phyloP scores from a whole-genome alignment of 1,140 invertebrate genomes.

The Eumeta japonica region DNA sequence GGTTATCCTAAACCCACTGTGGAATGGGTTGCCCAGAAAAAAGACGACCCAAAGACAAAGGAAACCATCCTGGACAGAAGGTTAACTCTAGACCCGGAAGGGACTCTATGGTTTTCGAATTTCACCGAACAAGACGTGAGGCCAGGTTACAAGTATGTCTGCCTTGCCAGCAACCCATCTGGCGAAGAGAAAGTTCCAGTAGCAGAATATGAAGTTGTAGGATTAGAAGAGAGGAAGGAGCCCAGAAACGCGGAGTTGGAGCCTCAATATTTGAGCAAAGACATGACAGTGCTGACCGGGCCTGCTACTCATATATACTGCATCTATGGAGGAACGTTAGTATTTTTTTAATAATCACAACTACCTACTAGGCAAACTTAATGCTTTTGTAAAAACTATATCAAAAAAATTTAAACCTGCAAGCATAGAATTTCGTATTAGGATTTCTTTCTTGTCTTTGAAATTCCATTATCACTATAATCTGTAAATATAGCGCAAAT shows the following conservation, averaged over 20 bases:
- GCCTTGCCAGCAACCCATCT: constrained; percentile 25
- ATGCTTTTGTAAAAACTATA: too few species aligned
- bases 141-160: constrained; percentile 30
- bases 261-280: constrained; percentile 26
- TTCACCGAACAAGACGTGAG: constrained; percentile 24
- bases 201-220: constrained; percentile 28
- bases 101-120: constrained; percentile 29
- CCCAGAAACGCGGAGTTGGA: constrained; percentile 17
- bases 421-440: too few species aligned
- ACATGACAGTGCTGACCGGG: constrained; percentile 25
- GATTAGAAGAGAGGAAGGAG: constrained; percentile 13
- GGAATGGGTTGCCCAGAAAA: constrained; percentile 20
- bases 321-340: constrained; percentile 44
- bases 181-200: constrained; percentile 18
- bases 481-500: too few species aligned
- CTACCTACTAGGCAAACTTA: too few species aligned
- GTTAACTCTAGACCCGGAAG: constrained; percentile 25
- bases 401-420: too few species aligned
- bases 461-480: too few species aligned
- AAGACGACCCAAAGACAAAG: constrained; percentile 11
- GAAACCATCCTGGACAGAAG: constrained; percentile 16
- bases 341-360: constrained; percentile 13
- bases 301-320: constrained; percentile 31
- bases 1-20: constrained; percentile 34
- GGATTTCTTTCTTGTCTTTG: too few species aligned